A percentile compares a stretch with the other conserved stretches of the same genome.
phyloP scores from a whole-genome alignment of 2,888 invertebrate genomes.

The Xiphydria camelus region DNA sequence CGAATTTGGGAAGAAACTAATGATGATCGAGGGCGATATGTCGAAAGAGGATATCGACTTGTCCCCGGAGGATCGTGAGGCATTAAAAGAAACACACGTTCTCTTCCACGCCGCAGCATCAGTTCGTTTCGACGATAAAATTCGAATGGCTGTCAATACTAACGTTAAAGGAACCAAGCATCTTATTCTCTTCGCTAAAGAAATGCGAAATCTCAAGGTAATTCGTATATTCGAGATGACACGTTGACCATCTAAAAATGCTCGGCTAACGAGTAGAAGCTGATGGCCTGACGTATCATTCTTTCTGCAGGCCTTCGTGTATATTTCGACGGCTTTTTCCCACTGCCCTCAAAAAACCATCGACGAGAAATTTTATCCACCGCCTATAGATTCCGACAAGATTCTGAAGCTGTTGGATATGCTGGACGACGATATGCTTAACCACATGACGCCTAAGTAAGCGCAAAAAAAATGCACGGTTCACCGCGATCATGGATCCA shows the following conservation, averaged over 20 bases:
- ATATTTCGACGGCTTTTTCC: slow-evolving; percentile 53
- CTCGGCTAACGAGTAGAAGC: too few relatives aligned
- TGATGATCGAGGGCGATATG: slow-evolving; percentile 63
- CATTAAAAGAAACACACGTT: slow-evolving; percentile 61
- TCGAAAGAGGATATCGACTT: slow-evolving; percentile 60
- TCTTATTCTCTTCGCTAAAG: slow-evolving; percentile 66
- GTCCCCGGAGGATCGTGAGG: slow-evolving; percentile 58
- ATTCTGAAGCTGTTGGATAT: slow-evolving; percentile 39
- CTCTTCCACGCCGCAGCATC: slow-evolving; percentile 79
- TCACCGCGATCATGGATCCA: not conserved
- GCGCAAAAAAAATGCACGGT: slow-evolving; percentile 16
- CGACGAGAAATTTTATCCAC: slow-evolving; percentile 47
- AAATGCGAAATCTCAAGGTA: slow-evolving; percentile 69
- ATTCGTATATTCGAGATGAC: not conserved
- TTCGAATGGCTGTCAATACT: slow-evolving; percentile 67
- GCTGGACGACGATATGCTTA: slow-evolving; percentile 42
- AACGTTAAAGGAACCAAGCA: slow-evolving; percentile 72
- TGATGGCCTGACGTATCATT: too few relatives aligned
- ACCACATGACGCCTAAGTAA: slow-evolving; percentile 42
- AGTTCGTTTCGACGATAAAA: slow-evolving; percentile 73
- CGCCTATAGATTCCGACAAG: slow-evolving; percentile 42
- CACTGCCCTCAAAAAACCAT: slow-evolving; percentile 42
- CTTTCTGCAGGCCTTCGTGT: slow-evolving; percentile 43
- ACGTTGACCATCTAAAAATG: not conserved
- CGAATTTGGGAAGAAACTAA: slow-evolving; percentile 60